phyloP scores from a whole-genome alignment of 2,113 vertebrate genomes.

The Dipodomys stephensi region DNA sequence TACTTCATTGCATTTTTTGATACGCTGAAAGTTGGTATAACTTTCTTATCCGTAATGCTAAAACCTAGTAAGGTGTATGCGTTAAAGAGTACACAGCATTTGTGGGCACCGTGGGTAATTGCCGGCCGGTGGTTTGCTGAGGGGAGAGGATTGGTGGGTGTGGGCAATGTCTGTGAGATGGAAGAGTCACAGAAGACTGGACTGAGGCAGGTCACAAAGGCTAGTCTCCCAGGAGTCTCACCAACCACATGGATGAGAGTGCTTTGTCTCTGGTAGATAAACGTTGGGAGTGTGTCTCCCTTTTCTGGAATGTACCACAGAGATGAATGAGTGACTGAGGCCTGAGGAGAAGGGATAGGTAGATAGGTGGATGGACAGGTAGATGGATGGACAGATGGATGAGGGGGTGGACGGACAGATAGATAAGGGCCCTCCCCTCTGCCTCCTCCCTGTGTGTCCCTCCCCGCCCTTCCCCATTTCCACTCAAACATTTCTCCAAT shows the following conservation, averaged over 20 bases:
- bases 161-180: not conserved
- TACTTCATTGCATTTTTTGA: conserved; percentile 79
- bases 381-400: too few species aligned
- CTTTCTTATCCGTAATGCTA: conserved; percentile 63
- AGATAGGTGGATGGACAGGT: too few species aligned
- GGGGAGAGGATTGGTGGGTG: not conserved
- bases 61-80: conserved; percentile 34
- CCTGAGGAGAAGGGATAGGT: too few species aligned
- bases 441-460: conserved; percentile 48
- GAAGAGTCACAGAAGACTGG: not conserved
- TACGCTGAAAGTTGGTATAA: conserved; percentile 72
- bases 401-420: not conserved
- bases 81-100: too few species aligned
- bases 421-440: conserved; percentile 82
- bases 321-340: too few species aligned
- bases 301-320: conserved; percentile 81
- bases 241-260: conserved; percentile 82
- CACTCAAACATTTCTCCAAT: conserved; percentile 91
- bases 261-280: conserved; percentile 88
- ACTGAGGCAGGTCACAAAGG: not conserved
- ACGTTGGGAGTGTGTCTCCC: conserved; percentile 79
- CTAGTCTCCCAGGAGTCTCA: conserved; percentile 11
- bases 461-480: conserved; percentile 51
- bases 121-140: not conserved
- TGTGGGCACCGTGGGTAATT: not conserved